A percentile compares a stretch with the other conserved stretches of the same genome.
phyloP scores from a whole-genome alignment of 2,888 invertebrate genomes.

The Spicauda simplicius region DNA sequence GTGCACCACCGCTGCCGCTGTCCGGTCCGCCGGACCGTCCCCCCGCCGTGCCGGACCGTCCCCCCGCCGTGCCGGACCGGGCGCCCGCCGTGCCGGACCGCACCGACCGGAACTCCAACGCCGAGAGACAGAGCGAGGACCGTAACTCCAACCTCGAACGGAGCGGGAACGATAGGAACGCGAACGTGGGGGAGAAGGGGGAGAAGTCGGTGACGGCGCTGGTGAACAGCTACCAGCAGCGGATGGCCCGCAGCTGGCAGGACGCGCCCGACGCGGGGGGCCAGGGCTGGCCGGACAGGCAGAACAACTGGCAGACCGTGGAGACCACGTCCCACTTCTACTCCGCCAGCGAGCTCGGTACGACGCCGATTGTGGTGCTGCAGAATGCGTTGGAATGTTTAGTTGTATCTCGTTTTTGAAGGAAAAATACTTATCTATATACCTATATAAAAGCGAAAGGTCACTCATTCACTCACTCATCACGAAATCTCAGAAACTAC shows the following conservation, averaged over 20 bases:
- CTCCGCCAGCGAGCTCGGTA: constrained; percentile 74
- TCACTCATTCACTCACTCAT: too few species aligned
- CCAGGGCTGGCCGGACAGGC: constrained; percentile 43
- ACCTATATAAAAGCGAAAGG: too few species aligned
- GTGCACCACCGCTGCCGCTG: constrained; percentile 66
- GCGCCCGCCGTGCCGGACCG: constrained; percentile 47
- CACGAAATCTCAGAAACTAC: too few species aligned
- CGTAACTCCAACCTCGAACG: constrained; percentile 21
- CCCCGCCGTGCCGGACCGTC: constrained; percentile 47
- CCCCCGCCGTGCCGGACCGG: constrained; percentile 52
- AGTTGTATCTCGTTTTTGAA: too few species aligned
- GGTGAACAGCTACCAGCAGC: constrained; percentile 76
- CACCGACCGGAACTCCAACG: constrained; percentile 25
- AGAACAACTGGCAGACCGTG: constrained; percentile 62
- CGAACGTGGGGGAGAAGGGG: constrained; percentile 47
- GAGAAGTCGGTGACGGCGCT: constrained; percentile 71
- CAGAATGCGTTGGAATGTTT: too few species aligned
- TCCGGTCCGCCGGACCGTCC: constrained; percentile 60
- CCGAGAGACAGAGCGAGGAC: constrained; percentile 13
- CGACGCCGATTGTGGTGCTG: constrained; percentile 46
- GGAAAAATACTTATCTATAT: too few species aligned
- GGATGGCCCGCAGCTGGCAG: constrained; percentile 60
- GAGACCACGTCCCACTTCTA: constrained; percentile 75
- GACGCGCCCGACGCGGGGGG: constrained; percentile 50
- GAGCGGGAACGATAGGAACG: not conserved